Percentiles rank a stretch among this genome's conserved stretches.
Evolutionary conservation across 2,888 invertebrate genomes (phyloP).

Genomic region (Chalcosyrphus nemorum): DNA sequence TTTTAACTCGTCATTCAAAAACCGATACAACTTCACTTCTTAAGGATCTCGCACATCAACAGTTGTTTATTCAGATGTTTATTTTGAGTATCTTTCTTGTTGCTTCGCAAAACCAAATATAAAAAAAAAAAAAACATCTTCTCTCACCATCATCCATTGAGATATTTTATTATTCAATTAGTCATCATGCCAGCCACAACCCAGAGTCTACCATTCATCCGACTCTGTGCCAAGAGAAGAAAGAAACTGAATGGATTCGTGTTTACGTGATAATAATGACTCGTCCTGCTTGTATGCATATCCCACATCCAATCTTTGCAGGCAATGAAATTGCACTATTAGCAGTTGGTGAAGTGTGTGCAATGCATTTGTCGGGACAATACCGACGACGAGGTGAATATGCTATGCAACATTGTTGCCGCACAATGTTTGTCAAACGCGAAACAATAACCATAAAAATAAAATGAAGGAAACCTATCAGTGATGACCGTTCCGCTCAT

Average conservation of each 20-base stretch:
- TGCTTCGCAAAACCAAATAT: neutral
- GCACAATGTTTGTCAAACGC: constrained; percentile 39
- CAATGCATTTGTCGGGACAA: constrained; percentile 1
- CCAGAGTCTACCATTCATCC: neutral
- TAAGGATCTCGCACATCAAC: neutral
- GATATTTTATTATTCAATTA: constrained; percentile 43
- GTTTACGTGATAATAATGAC: constrained; percentile 56
- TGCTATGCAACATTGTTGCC: constrained; percentile 22
- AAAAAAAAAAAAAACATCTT: too few species aligned
- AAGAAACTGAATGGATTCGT: constrained; percentile 38
- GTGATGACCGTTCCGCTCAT: constrained; percentile 47
- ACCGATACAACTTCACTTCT: constrained; percentile 9
- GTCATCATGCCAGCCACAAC: constrained; percentile 17
- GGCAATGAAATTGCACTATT: constrained; percentile 11
- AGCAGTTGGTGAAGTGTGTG: neutral
- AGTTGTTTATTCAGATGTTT: constrained; percentile 15
- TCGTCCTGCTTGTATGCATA: constrained; percentile 21
- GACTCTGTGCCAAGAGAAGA: neutral
- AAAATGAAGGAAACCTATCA: constrained; percentile 30
- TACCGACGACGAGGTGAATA: neutral
- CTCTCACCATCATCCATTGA: constrained; percentile 4
- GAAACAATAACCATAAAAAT: constrained; percentile 19
- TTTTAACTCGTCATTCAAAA: neutral
- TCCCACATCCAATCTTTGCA: constrained; percentile 7
- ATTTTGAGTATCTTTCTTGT: neutral